Evolutionary conservation across 2,888 invertebrate species (phyloP), one percentile per base, ranked within the genome.

Genomic region (Norana najaformis): DNA sequence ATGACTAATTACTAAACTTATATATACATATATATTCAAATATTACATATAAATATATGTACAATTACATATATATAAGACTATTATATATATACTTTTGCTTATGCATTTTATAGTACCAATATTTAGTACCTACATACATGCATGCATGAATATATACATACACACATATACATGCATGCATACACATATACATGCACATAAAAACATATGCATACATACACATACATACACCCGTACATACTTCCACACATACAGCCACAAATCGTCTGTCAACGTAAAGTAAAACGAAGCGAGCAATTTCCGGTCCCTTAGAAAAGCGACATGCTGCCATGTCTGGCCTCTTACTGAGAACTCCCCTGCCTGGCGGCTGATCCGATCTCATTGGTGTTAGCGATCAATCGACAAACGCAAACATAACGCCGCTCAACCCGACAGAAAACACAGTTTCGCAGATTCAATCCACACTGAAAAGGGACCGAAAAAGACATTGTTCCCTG

Each of bases 141-240:
- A 35, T 85, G 30, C 30, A 85, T 85, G 30, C 30, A 85, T 85
- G 30, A 16, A 85, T 85, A 85, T 85, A 85, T 85, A 85, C 30
- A 36, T 85, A 85, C 30, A 85, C 30, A 85, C 30, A 85, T 85
- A 85, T 85, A 85, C 30, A 85, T 85, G n/a, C 35, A 88, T 88
- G 34, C 35, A 88, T 88, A 88, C 35, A 2, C 35, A 38, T 18
- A 39, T 23, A 83, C 36, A 2, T 83, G 1, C n/a, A 35, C 36
- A 85, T 23, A 36, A 13, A 37, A n/a, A 16, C 85, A 85, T 16
- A 37, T 5, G 5, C 85, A 85, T 6, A 11, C 36, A 23, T 13
- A 18, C 11, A 23, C 0, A 36, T 11, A 13, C 1, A 83, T 20
- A 2, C 37, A n/a, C 37, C 20, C 37, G 35, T 39, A 16, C 37